Evolutionary conservation across 2,797 vertebrate species (phyloP), one percentile per base, ranked within the genome.

Genomic region (Scyliorhinus canicula): DNA sequence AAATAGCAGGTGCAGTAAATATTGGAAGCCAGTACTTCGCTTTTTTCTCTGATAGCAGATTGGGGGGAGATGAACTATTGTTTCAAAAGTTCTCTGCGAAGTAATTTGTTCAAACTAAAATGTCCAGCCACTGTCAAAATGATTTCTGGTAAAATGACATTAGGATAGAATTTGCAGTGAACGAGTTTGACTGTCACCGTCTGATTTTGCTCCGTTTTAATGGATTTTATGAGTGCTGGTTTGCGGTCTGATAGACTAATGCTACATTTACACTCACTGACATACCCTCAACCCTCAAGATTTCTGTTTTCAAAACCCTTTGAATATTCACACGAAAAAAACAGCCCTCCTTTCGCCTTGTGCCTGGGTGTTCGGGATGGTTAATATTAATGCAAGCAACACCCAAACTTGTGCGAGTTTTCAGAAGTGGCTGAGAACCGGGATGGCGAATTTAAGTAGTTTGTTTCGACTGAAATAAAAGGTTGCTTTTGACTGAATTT

Each of bases 121-220:
- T 52, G 28, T 94, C 93, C 93, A 71, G 93, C 55, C 35, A 35
- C 67, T 71, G 67, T 94, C 93, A 94, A 55, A 77, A 55, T 95
- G 95, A 28, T 95, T 93, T 77, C 84, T 94, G 47, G 14, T 94
- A 71, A 94, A 94, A 94, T 31, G 67, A 74, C 44, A 95, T 95
- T 95, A 96, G 95, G 96, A 96, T 95, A 95, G 96, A 95, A 95
- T 96, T 96, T 95, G 96, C 86, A n/a, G 95, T 95, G 93, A 82
- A 95, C 93, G 93, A 65, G 50, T 93, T 63, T 44, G 40, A 74
- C 95, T 52, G 4, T 52, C 74, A 91, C 50, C 69, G n/a, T 55
- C 24, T 95, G n/a, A 11, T 57, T 90, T 95, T 44, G 55, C 77
- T 77, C 28, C 40, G 77, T 95, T 93, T 93, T 94, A 60, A 63